Conservation (phyloP, 2,113 vertebrate genomes). For the Bambusicola thoracicus region DNA sequence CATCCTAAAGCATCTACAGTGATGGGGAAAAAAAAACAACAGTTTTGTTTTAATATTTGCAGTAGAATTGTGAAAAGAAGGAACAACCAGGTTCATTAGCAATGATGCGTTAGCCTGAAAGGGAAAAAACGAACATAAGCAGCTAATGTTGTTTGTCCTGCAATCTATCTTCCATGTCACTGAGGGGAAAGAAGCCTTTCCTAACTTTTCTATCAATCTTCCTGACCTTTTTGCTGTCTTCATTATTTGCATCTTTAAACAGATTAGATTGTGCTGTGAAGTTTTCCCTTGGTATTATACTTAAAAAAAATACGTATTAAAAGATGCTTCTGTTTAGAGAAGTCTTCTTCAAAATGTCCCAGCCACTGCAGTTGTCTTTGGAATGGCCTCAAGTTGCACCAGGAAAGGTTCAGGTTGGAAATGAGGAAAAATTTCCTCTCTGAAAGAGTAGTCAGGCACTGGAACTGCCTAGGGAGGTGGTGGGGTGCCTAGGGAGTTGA, state of each 20-base stretch:
- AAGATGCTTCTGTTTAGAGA: not conserved
- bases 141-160: slow-evolving; percentile 52
- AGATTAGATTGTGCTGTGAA: not conserved
- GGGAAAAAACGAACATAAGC: slow-evolving; percentile 23
- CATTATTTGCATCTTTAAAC: slow-evolving; percentile 41
- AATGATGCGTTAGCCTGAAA: slow-evolving; percentile 41
- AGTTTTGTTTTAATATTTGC: not conserved
- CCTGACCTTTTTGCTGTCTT: slow-evolving; percentile 25
- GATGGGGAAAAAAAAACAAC: not conserved
- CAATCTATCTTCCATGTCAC: slow-evolving; percentile 61
- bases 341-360: not conserved
- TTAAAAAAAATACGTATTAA: not conserved
- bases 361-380: not conserved
- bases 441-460: too few species aligned
- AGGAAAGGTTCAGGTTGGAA: too few species aligned
- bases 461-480: too few species aligned
- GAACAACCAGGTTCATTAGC: slow-evolving; percentile 41
- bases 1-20: not conserved
- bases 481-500: too few species aligned
- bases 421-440: too few species aligned
- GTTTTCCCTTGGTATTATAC: not conserved
- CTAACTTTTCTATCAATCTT: slow-evolving; percentile 55
- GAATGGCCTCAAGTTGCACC: too few species aligned
- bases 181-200: slow-evolving; percentile 29
- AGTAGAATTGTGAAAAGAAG: slow-evolving; percentile 10